phyloP scores from a whole-genome alignment of 2,797 vertebrate species.

The Chelon auratus region DNA sequence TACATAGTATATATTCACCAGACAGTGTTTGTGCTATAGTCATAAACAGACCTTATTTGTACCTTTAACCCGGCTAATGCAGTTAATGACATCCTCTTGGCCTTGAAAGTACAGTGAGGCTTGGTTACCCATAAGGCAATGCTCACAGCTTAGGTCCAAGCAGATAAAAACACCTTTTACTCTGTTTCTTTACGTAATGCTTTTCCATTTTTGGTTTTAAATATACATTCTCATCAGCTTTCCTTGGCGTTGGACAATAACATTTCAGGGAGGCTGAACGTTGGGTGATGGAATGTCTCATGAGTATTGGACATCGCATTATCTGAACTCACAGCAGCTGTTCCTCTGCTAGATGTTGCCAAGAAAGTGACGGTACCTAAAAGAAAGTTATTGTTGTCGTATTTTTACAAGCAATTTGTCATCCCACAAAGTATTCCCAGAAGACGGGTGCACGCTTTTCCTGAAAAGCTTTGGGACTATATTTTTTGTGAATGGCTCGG shows the following conservation, averaged over 20 bases:
- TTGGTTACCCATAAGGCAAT: background rate
- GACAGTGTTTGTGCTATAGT: too few relatives aligned
- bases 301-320: constrained; percentile 4
- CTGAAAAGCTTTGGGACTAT: constrained; percentile 29
- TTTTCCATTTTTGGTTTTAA: too few relatives aligned
- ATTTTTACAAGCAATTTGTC: constrained; percentile 33
- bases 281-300: background rate
- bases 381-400: constrained; percentile 26
- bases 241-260: background rate
- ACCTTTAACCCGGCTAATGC: too few relatives aligned
- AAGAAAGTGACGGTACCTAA: constrained; percentile 21
- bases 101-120: background rate
- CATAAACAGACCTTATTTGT: too few relatives aligned
- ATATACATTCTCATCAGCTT: too few relatives aligned
- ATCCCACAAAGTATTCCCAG: constrained; percentile 23
- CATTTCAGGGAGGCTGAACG: background rate
- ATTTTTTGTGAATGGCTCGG: constrained; percentile 10
- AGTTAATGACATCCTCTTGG: background rate
- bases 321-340: constrained; percentile 29
- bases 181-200: too few relatives aligned
- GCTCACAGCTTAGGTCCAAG: too few relatives aligned
- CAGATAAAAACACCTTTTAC: too few relatives aligned
- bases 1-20: too few relatives aligned
- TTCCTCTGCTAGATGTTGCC: constrained; percentile 17
- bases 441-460: constrained; percentile 17